A percentile compares a stretch with the other conserved stretches of the same genome.
Evolutionary conservation across 1,140 invertebrate species (phyloP).

Genomic region (Archegozetes longisetosus): DNA sequence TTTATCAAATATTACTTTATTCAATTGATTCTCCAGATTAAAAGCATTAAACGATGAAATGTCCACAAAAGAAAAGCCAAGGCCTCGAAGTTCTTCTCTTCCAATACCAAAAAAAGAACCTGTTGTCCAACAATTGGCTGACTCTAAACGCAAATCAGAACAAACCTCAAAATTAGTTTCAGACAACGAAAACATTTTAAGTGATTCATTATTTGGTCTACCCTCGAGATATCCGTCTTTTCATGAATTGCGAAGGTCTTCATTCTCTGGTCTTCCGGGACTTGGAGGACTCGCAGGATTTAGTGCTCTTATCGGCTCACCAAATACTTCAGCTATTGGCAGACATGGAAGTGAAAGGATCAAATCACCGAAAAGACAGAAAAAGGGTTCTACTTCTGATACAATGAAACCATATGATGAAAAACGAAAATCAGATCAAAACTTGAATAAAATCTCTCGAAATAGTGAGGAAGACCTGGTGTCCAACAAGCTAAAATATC

Average conservation of each 20-base stretch:
- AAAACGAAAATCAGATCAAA: neutral
- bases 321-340: conserved; percentile 7
- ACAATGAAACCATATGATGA: neutral
- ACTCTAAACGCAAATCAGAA: conserved; percentile 20
- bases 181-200: conserved; percentile 3
- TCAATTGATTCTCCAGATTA: conserved; percentile 36
- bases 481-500: conserved; percentile 6
- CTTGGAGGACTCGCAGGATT: conserved; percentile 4
- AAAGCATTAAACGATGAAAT: conserved; percentile 62
- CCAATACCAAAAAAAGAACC: conserved; percentile 85
- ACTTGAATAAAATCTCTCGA: neutral
- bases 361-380: conserved; percentile 10
- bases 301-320: conserved; percentile 2
- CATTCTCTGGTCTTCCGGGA: conserved; percentile 16
- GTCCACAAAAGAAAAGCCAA: conserved; percentile 48
- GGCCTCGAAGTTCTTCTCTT: conserved; percentile 72
- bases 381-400: neutral
- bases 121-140: conserved; percentile 47
- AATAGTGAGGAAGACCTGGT: neutral
- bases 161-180: neutral
- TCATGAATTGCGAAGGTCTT: conserved; percentile 24
- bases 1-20: conserved; percentile 9
- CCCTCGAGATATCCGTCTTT: conserved; percentile 29
- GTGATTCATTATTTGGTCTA: neutral
- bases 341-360: conserved; percentile 11